A percentile compares a stretch with the other conserved stretches of the same genome.
These are phyloP conservation scores for Neogobius melanostomus DNA, from an alignment of 2,113 vertebrate genomes.

Conservation along the genomic window DNA sequence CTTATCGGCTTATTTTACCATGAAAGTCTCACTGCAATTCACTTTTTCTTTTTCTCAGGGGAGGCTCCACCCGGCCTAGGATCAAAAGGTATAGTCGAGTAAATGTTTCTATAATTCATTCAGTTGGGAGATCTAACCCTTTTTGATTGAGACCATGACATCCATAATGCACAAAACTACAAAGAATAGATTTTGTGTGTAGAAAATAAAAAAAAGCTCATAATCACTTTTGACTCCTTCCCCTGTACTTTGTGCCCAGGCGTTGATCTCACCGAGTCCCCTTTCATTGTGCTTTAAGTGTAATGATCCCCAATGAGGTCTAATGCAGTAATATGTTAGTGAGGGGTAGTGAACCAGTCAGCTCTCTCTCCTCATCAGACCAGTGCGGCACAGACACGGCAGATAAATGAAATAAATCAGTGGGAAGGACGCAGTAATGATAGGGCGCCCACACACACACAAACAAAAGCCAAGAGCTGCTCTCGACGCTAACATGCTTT, in stretches of 20 bases:
- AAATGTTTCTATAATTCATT: too few relatives aligned
- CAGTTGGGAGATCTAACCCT: too few relatives aligned
- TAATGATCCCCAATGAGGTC: constrained; percentile 17
- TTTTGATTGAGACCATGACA: too few relatives aligned
- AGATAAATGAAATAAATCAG: constrained; percentile 45
- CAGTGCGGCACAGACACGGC: constrained; percentile 6
- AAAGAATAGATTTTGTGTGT: too few relatives aligned
- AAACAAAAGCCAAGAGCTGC: constrained; percentile 13
- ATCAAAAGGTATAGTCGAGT: too few relatives aligned
- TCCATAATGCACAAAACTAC: too few relatives aligned
- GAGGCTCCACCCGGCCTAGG: too few relatives aligned
- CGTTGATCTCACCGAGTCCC: not conserved
- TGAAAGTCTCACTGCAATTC: too few relatives aligned
- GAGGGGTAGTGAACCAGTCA: constrained; percentile 29
- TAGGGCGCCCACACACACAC: constrained; percentile 18
- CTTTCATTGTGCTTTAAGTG: constrained; percentile 10
- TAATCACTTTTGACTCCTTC: not conserved
- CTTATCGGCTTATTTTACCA: too few relatives aligned
- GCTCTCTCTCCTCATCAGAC: constrained; percentile 34
- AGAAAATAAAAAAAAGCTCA: too few relatives aligned
- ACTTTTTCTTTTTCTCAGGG: too few relatives aligned
- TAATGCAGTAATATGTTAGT: constrained; percentile 14
- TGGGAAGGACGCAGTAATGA: constrained; percentile 21
- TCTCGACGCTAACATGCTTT: constrained; percentile 29
- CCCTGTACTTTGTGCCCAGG: not conserved